Percentiles rank a stretch among this genome's conserved stretches.
Evolutionary conservation across 1,140 invertebrate genomes (phyloP).

Genomic region (Camponotus pennsylvanicus): DNA sequence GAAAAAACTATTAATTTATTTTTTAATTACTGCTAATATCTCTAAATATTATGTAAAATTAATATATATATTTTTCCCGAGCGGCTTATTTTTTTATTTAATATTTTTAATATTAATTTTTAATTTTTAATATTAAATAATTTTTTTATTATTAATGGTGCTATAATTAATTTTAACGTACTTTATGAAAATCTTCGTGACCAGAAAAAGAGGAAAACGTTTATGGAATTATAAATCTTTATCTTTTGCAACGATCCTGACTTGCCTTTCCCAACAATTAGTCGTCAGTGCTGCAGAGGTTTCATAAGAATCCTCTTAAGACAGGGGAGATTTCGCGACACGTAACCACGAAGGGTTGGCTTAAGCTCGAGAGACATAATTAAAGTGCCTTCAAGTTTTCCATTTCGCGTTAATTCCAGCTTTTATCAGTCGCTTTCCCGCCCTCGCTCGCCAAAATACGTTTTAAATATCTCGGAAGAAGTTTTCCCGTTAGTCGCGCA

Average conservation of each 20-base stretch:
- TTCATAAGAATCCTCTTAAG: conserved; percentile 66
- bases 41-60: background rate
- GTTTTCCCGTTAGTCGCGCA: conserved; percentile 14
- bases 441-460: conserved; percentile 27
- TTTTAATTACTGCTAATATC: conserved; percentile 1
- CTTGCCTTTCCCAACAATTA: conserved; percentile 65
- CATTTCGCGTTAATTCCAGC: conserved; percentile 68
- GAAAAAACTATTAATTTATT: background rate
- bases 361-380: conserved; percentile 69
- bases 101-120: background rate
- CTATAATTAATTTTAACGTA: background rate
- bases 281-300: conserved; percentile 56
- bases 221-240: conserved; percentile 52
- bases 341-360: conserved; percentile 63
- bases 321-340: conserved; percentile 54
- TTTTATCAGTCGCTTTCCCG: conserved; percentile 57
- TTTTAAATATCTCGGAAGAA: conserved; percentile 63
- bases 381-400: conserved; percentile 70
- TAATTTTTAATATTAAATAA: too few relatives aligned
- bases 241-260: conserved; percentile 44
- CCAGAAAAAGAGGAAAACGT: background rate
- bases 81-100: background rate
- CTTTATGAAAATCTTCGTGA: background rate
- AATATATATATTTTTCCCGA: background rate
- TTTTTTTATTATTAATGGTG: background rate